Base-by-base conservation (phyloP, 2,888 invertebrate genomes). In the Chirona hameri region DNA sequence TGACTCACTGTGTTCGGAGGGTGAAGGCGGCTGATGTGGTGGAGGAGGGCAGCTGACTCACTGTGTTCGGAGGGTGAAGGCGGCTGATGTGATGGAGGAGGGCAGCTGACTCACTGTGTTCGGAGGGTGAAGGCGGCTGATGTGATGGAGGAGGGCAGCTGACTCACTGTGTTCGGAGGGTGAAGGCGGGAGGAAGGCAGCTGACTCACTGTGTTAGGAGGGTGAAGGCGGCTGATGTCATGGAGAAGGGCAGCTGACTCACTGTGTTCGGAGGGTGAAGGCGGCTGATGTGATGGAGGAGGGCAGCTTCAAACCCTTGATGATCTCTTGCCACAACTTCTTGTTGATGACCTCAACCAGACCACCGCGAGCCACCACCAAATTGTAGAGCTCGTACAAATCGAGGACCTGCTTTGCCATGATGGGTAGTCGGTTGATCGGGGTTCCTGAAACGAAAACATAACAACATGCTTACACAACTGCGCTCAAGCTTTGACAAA, bases 391-490 rank as follows among this genome's bases (percentile, higher is more conserved):
- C 90, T 99, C 98, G 90, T 96, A 98, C 84, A 99, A 91, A 89
- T 99, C 99, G 87, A 99, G 90, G 82, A 99, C 98, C 82, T 98
- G 98, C 91, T 99, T 99, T 24, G 99, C 99, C 99, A 99, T 99
- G 86, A 99, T 99, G n/a, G 99, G 99, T 86, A 99, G 92, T 86
- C 99, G 93, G 90, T 98, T 99, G 86, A 99, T 99, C 81, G 99
- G 99, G 57, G 98, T 96, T 76, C 98, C 99, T 99, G 92, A 48
- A 31, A 72, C 3, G 7, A 60, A 52, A 52, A 52, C 15, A 12
- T 7, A 52, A 52, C 12, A 15, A 52, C 5, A 52, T 52, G 18
- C 7, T 39, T 39, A 39, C 39, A 39, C 39, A 39, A 39, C 2
- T 39, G 39, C 39, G 39, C 39, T 5, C 39, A 39, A 39, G 39